Evolutionary conservation across 2,888 invertebrate genomes (phyloP).

Genomic region (Diarsia brunnea): DNA sequence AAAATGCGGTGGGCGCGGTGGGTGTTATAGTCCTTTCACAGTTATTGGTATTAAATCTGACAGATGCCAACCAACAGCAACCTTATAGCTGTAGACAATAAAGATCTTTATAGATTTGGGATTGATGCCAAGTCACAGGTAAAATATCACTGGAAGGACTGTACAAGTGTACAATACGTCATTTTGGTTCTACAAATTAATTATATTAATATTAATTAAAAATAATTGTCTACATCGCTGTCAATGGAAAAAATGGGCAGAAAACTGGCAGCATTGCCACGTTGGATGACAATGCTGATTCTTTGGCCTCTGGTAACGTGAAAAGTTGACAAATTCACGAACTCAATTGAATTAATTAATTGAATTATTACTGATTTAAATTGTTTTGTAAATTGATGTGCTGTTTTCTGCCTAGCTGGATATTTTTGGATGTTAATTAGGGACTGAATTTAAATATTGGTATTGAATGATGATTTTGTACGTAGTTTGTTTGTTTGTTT

Average conservation of each 20-base stretch:
- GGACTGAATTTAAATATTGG: neutral
- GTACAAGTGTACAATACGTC: slow-evolving; percentile 25
- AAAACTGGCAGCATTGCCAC: neutral
- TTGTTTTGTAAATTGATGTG: slow-evolving; percentile 30
- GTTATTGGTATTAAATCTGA: neutral
- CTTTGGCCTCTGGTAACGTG: neutral
- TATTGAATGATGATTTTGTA: neutral
- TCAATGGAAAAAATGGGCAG: neutral
- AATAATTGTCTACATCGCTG: neutral
- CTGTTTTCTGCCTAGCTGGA: slow-evolving; percentile 12
- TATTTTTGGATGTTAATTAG: slow-evolving; percentile 15
- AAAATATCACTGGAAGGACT: neutral
- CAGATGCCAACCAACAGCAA: neutral
- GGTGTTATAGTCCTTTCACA: neutral
- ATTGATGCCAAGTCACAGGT: neutral
- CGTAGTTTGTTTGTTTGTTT: neutral
- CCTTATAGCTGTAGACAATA: neutral
- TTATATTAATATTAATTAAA: neutral
- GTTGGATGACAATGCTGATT: neutral
- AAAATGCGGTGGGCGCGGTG: slow-evolving; percentile 55
- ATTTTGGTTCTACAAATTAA: slow-evolving; percentile 35
- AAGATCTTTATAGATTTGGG: neutral
- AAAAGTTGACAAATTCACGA: neutral
- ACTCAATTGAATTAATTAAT: slow-evolving; percentile 2
- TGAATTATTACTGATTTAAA: slow-evolving; percentile 42